Evolutionary conservation across 2,113 vertebrate genomes (phyloP).

Genomic region (Oryzias curvinotus): DNA sequence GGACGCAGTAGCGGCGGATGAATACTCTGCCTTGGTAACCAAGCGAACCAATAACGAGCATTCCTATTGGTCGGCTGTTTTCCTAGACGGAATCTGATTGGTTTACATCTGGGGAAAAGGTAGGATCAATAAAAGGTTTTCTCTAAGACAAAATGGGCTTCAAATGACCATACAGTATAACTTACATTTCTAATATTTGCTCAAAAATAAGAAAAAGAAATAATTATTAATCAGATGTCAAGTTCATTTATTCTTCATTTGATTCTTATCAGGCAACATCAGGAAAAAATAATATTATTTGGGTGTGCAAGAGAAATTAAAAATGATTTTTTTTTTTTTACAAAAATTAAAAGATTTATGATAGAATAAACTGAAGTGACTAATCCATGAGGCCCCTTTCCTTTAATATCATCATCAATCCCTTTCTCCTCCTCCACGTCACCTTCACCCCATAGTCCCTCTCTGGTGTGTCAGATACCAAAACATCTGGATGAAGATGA

Average conservation of each 20-base stretch:
- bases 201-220: not conserved
- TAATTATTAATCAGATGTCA: not conserved
- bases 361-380: slow-evolving; percentile 70
- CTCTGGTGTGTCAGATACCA: slow-evolving; percentile 88
- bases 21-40: slow-evolving; percentile 63
- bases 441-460: slow-evolving; percentile 86
- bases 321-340: not conserved
- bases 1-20: slow-evolving; percentile 21
- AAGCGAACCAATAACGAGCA: slow-evolving; percentile 40
- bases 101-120: slow-evolving; percentile 1
- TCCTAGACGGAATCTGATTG: slow-evolving; percentile 48
- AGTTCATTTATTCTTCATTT: not conserved
- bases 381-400: slow-evolving; percentile 67
- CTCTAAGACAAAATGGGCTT: too few species aligned
- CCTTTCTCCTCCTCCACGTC: slow-evolving; percentile 84
- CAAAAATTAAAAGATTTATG: not conserved
- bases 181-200: not conserved
- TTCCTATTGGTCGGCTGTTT: slow-evolving; percentile 57
- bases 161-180: not conserved
- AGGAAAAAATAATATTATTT: too few species aligned
- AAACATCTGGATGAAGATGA: slow-evolving; percentile 54
- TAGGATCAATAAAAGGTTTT: not conserved
- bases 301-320: not conserved
- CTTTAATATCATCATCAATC: slow-evolving; percentile 76
- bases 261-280: not conserved